Evolutionary conservation across 2,888 invertebrate genomes (phyloP), one percentile per base, ranked within the genome.

Genomic region (Spodoptera littoralis): DNA sequence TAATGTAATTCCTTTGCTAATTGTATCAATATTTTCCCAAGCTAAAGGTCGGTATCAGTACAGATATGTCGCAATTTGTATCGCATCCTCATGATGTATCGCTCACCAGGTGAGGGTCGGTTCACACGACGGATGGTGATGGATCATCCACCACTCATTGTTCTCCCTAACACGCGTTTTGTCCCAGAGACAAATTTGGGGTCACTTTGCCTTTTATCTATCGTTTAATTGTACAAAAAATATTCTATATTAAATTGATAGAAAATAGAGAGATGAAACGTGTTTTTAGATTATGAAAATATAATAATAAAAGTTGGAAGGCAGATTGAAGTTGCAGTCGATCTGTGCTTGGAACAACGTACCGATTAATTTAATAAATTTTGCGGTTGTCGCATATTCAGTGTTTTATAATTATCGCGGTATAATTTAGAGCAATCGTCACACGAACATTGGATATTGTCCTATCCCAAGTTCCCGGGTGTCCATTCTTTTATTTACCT

Each of bases 51-150:
- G 73, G 61, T 58, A 49, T 59, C 54, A 62, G 61, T 57, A 49
- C 62, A 59, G 66, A 65, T 66, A 74, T 80, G 81, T 83, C 82
- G 84, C 79, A 86, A 87, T 86, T 88, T 87, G 84, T 84, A 83
- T 77, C 83, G 73, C 74, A 80, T 81, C 76, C 76, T 77, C 83
- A 84, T 91, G 92, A 92, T 90, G 90, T 90, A 91, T 91, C 85
- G 86, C 84, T 80, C 86, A 84, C 89, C 91, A 92, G 93, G 92
- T 92, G 91, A 93, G 91, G 88, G 88, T 88, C 82, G 83, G 85
- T 90, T 89, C 92, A 84, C 92, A 88, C 88, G 92, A 89, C 92
- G 90, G 86, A 92, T 93, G 90, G 83, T 94, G 94, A 94, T 93
- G 93, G 93, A 94, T 94, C 92, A 92, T 90, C 76, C 71, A 72